Evolutionary conservation across 1,140 invertebrate species (phyloP).

Genomic region (Trachelipus rathkii): DNA sequence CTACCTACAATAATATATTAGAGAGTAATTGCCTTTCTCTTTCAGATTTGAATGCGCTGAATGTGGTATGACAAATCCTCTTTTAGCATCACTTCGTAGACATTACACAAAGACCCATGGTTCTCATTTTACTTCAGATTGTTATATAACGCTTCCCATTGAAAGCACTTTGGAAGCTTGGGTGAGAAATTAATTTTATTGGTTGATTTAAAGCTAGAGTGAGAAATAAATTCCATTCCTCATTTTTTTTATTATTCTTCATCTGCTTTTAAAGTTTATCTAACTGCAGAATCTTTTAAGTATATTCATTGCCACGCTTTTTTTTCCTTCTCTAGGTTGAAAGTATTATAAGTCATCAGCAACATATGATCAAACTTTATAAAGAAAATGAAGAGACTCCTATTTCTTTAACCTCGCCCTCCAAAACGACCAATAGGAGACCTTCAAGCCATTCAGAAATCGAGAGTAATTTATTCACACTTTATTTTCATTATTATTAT

Average conservation of each 20-base stretch:
- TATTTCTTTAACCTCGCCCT: background rate
- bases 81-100: slow-evolving; percentile 35
- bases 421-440: background rate
- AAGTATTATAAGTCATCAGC: slow-evolving; percentile 37
- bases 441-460: background rate
- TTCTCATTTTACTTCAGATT: slow-evolving; percentile 31
- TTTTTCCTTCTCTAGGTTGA: slow-evolving; percentile 36
- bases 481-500: background rate
- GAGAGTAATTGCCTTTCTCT: background rate
- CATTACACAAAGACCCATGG: slow-evolving; percentile 42
- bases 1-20: too few species aligned
- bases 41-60: slow-evolving; percentile 41
- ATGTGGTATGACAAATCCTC: slow-evolving; percentile 38
- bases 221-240: background rate
- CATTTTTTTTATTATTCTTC: background rate
- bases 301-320: background rate
- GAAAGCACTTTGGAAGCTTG: slow-evolving; percentile 40
- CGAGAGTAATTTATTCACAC: background rate
- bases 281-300: background rate
- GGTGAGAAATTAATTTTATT: slow-evolving; percentile 25
- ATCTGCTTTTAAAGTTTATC: background rate
- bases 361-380: slow-evolving; percentile 34
- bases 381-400: slow-evolving; percentile 30
- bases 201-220: slow-evolving; percentile 35
- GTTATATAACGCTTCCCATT: slow-evolving; percentile 36